A percentile compares a stretch with the other conserved stretches of the same genome.
Evolutionary conservation across 2,888 invertebrate species (phyloP).

Genomic region (Carabus problematicus): DNA sequence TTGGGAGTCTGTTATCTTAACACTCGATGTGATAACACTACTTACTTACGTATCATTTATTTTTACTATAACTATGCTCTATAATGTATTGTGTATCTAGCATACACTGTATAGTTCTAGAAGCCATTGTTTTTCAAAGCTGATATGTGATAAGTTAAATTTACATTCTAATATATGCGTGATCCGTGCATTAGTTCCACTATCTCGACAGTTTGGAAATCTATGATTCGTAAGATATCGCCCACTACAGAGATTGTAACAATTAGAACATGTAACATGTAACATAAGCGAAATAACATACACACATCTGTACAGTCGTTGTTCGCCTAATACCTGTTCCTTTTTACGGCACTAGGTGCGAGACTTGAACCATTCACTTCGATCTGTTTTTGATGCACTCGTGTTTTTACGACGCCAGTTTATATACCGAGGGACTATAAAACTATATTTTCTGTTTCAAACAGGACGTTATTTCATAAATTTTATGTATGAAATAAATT

Average conservation of each 20-base stretch:
- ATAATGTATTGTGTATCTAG: too few species aligned
- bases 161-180: too few species aligned
- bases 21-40: too few species aligned
- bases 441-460: slow-evolving; percentile 29
- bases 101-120: too few species aligned
- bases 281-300: too few species aligned
- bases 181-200: background rate
- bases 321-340: slow-evolving; percentile 11
- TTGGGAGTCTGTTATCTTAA: too few species aligned
- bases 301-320: slow-evolving; percentile 1
- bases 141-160: too few species aligned
- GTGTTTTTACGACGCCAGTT: slow-evolving; percentile 23
- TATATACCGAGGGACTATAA: slow-evolving; percentile 22
- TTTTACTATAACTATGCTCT: too few species aligned
- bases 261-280: too few species aligned
- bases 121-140: too few species aligned
- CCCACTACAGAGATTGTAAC: too few species aligned
- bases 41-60: too few species aligned
- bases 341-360: slow-evolving; percentile 22
- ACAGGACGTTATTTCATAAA: slow-evolving; percentile 26
- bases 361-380: slow-evolving; percentile 20
- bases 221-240: background rate
- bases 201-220: background rate
- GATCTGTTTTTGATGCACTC: slow-evolving; percentile 25
- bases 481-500: slow-evolving; percentile 19